Base-by-base conservation (phyloP, 2,888 invertebrate genomes). In the Pterobdella sp. region DNA sequence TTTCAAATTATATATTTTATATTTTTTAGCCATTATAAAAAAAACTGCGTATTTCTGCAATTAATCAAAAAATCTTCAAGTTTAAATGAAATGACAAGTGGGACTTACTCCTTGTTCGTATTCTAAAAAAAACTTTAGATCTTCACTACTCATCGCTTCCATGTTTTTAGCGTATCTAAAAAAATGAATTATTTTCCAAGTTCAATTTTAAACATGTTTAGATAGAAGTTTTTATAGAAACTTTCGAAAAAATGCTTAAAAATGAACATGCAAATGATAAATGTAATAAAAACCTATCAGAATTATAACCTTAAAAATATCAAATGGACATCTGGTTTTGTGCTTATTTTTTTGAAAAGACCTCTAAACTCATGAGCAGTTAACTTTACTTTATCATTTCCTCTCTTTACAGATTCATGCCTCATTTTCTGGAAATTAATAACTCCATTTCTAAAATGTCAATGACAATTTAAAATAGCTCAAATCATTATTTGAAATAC, bases 301-400 rank as follows among this genome's bases (percentile, higher is more conserved):
- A 69, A 65, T n/a, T 75, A 79, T 79, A 79, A 86, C 86, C 86
- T 83, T 73, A 87, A 86, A 79, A 87, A 83, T 52, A 87, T 82
- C 80, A 87, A 87, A 79, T 87, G 87, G 35, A 88, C 85, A 79
- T 88, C 88, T n/a, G 87, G 87, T 76, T 87, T 80, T 0, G 87
- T 87, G n/a, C 87, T 84, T 18, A 87, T 82, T 79, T 88, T 87
- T 79, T 87, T 87, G 80, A 86, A 88, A 70, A 87, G 81, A 66
- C 85, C 85, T 56, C 87, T 83, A 79, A 88, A 88, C 78, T 87
- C 86, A 52, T 83, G 81, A 7, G 22, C 34, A 34, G 7, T 65
- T 65, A 65, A 65, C 35, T 65, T 65, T 2, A 65, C 4, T 22
- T 7, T 3, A 3, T 32, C 29, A n/a, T 65, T 34, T 31, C 35